Evolutionary conservation across 2,888 invertebrate genomes (phyloP).

Genomic region (Platycnemis pennipes): DNA sequence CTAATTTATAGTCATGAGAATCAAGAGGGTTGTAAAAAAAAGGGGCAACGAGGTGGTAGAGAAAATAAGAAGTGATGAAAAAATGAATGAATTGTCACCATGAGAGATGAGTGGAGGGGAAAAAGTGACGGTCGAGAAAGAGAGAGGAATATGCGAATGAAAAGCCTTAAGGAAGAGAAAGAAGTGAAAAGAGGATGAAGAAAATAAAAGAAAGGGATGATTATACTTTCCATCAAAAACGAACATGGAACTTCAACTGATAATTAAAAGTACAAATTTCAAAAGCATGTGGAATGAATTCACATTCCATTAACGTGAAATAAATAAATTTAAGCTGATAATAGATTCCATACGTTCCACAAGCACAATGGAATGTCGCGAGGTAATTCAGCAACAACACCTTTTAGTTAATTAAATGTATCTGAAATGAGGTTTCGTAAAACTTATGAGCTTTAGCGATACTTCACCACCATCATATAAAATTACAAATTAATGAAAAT

Average conservation of each 20-base stretch:
- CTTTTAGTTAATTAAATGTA: too few relatives aligned
- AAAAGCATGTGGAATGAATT: too few relatives aligned
- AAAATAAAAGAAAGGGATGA: not conserved
- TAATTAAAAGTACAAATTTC: too few relatives aligned
- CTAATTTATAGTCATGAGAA: slow-evolving; percentile 19
- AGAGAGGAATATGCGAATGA: slow-evolving; percentile 52
- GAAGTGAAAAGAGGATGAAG: not conserved
- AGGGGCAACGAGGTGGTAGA: not conserved
- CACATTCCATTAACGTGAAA: too few relatives aligned
- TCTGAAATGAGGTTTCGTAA: too few relatives aligned
- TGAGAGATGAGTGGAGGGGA: not conserved
- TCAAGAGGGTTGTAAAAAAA: slow-evolving; percentile 64
- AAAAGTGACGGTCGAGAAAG: slow-evolving; percentile 61
- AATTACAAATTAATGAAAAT: too few relatives aligned
- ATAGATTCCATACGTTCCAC: too few relatives aligned
- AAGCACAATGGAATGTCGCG: too few relatives aligned
- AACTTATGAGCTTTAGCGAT: too few relatives aligned
- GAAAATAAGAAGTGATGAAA: not conserved
- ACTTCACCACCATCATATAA: too few relatives aligned
- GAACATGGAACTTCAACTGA: not conserved
- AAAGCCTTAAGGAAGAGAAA: not conserved
- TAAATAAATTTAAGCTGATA: too few relatives aligned
- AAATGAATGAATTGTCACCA: not conserved
- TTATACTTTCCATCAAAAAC: not conserved
- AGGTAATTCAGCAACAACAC: too few relatives aligned